Evolutionary conservation across 2,113 vertebrate species (phyloP), one percentile per base, ranked within the genome.

Genomic region (Suncus etruscus): DNA sequence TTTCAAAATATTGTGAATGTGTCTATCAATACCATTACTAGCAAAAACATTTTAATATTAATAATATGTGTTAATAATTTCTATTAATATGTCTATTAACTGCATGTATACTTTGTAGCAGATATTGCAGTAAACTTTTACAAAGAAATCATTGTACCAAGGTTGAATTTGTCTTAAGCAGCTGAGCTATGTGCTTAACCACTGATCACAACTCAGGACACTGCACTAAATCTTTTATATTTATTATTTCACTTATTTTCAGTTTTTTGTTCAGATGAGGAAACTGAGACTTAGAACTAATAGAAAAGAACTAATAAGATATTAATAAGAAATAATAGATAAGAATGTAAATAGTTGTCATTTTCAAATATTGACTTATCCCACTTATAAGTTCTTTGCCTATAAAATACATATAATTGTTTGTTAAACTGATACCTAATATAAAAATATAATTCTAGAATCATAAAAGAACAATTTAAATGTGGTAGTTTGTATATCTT

Each of bases 361-460:
- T 7, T 90, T 94, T n/a, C 79, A 86, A 73, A 83, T 22, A 63
- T 3, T 70, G 47, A 9, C 16, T 29, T 86, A 80, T 85, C 76
- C 27, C 80, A 86, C 70, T 66, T 79, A 27, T 7, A 32, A 70
- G 86, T 74, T 86, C 27, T 18, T 3, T 91, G 29, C 58, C 83
- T 70, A 68, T n/a, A 47, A 89, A 86, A 47, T 47, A 31, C 79
- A 6, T 14, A 47, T 73, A 86, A 39, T 12, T 63, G 11, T 79
- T 90, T 83, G 92, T 86, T 80, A 80, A 88, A 61, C 4, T 86
- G 16, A 80, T 79, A 91, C 66, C 32, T 81, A 75, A 91, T 81
- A 63, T 80, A 75, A 72, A 4, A 69, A 69, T 27, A 50, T 72
- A 72, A 79, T 90, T 68, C 66, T 72, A 47, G 39, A 18, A 29